These are phyloP conservation scores for Falco peregrinus DNA, from an alignment of 2,797 vertebrate species.

Conservation along the genomic window DNA sequence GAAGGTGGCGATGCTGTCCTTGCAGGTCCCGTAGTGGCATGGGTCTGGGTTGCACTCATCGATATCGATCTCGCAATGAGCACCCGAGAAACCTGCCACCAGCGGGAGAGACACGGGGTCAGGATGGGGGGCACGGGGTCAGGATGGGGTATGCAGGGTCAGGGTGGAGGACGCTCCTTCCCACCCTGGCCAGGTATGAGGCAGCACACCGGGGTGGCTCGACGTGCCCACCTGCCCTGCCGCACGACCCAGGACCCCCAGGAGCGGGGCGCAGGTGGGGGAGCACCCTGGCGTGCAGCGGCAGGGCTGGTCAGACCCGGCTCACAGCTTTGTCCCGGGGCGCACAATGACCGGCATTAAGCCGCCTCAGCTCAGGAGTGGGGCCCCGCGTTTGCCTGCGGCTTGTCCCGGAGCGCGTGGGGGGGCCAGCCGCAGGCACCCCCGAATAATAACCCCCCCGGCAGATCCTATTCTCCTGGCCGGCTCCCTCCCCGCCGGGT, in stretches of 20 bases:
- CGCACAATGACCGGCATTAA: constrained; percentile 52
- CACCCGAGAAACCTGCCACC: constrained; percentile 85
- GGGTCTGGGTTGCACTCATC: constrained; percentile 90
- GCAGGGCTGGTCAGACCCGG: background rate
- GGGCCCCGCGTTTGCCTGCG: constrained; percentile 2
- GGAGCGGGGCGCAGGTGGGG: background rate
- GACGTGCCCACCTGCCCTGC: background rate
- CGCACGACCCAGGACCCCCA: fast-evolving
- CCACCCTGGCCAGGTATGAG: background rate
- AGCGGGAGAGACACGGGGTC: background rate
- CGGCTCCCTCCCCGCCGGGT: constrained; percentile 26
- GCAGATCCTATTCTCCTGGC: constrained; percentile 59
- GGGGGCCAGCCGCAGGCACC: background rate
- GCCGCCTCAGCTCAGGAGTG: background rate
- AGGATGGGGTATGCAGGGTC: background rate
- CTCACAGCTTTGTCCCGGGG: constrained; percentile 3
- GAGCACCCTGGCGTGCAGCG: background rate
- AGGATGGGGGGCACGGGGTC: fast-evolving
- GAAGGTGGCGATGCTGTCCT: constrained; percentile 89
- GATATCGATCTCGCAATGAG: constrained; percentile 89
- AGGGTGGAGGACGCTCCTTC: background rate
- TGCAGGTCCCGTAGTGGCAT: constrained; percentile 92
- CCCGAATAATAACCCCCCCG: constrained; percentile 1
- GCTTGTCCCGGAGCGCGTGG: background rate
- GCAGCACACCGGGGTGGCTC: fast-evolving